Conservation (phyloP, 2,888 invertebrate genomes). For the Harpalus rubripes region DNA sequence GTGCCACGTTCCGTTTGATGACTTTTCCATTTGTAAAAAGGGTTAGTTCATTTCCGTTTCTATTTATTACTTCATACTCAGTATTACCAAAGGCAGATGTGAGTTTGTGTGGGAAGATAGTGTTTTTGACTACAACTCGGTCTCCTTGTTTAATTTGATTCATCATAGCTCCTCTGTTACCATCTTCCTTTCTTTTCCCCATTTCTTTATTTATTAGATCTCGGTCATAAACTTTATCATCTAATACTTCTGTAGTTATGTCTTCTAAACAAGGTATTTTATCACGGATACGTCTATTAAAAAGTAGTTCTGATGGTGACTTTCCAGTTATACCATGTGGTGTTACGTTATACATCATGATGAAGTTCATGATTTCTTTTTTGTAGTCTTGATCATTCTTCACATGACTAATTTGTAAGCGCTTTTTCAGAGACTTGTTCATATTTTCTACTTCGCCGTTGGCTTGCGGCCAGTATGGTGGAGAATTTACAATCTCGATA, state of each 20-base stretch:
- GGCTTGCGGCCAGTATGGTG: slow-evolving; percentile 26
- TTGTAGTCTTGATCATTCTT: too few relatives aligned
- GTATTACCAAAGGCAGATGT: not conserved
- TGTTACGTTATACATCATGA: too few relatives aligned
- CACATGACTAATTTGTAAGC: too few relatives aligned
- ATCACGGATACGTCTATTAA: too few relatives aligned
- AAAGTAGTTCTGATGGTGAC: too few relatives aligned
- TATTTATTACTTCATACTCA: slow-evolving; percentile 61
- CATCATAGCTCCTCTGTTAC: slow-evolving; percentile 67
- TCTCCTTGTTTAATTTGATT: not conserved
- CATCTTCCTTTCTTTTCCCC: slow-evolving; percentile 70
- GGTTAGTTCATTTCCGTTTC: slow-evolving; percentile 59
- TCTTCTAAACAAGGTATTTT: too few relatives aligned
- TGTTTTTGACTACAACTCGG: too few relatives aligned
- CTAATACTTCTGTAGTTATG: slow-evolving; percentile 42
- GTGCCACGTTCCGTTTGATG: slow-evolving; percentile 53
- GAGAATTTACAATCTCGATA: not conserved
- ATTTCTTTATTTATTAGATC: slow-evolving; percentile 70
- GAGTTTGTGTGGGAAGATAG: not conserved
- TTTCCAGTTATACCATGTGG: too few relatives aligned
- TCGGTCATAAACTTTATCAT: slow-evolving; percentile 69
- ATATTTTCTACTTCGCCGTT: slow-evolving; percentile 64
- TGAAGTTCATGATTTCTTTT: too few relatives aligned
- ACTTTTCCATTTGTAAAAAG: slow-evolving; percentile 51
- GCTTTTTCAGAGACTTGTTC: slow-evolving; percentile 69